Base-by-base conservation (phyloP, 1,140 invertebrate species). In the Epicauta chinensis region DNA sequence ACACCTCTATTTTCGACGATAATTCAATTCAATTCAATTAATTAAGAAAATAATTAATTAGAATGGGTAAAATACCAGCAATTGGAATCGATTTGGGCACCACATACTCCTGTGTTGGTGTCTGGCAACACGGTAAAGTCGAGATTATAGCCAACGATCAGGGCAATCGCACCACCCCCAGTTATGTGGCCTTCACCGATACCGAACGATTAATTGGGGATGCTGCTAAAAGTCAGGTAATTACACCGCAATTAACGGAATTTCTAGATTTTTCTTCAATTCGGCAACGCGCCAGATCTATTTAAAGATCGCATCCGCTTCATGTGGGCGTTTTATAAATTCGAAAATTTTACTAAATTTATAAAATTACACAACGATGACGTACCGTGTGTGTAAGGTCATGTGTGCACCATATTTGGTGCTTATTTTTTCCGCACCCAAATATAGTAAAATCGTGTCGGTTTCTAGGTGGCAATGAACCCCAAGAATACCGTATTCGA, bases 131-230 rank as follows among this genome's bases (percentile, higher is more conserved):
- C 72, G 87, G 92, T 63, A 95, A 95, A 74, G 93, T 90, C 3
- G 88, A 93, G 70, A 91, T 93, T 63, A 91, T 93, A 61, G 86
- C 86, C 60, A 92, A 92, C 64, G 89, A 92, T 61, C 84, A 90
- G 69, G 90, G 89, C 93, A 79, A 97, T 94, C 69, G 95, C 93
- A 98, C 94, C 34, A 98, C 94, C 47, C 94, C 94, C 46, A 92
- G 88, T 58, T 97, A 96, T 79, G 94, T 98, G 36, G 93, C 93
- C 49, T 97, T 97, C 77, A 97, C 91, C 35, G 93, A 97, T 65
- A 93, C 87, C 9, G 93, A 97, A 73, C 84, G 94, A 70, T 81
- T 97, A 54, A 94, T 97, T 72, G 93, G 93, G 40, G 93, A 97
- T 80, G 92, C 93, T 54, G 93, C 93, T 59, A 97, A 97, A 72